Evolutionary conservation across 2,888 invertebrate genomes (phyloP), one percentile per base, ranked within the genome.

Genomic region (Neocrepidodera transversa): DNA sequence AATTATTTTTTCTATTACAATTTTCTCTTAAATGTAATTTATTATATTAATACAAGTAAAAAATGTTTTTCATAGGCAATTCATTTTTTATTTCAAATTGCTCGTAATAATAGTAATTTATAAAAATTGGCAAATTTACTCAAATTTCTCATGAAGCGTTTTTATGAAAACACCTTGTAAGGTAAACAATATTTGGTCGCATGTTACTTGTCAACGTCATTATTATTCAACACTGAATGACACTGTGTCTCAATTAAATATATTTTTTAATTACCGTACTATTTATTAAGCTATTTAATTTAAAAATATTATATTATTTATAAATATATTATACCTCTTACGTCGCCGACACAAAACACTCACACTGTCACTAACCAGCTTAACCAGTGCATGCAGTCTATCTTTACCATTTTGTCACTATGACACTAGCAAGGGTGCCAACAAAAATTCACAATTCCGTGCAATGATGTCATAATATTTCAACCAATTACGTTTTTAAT

Each of bases 131-230:
- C 23, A 23, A 23, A 45, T 18, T 26, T 45, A 45, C 45, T 28
- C 26, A 28, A 45, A 38, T 38, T 38, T 38, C 38, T 17, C 35
- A 5, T 11, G 13, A 20, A 43, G 20, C 43, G 11, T 26, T 26
- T 45, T 45, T 23, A 23, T 35, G 20, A 35, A 50, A 54, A 54
- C 45, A 54, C 54, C 54, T 54, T 54, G 54, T 54, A 45, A 36
- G 54, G 54, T 54, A 47, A 45, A 32, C 35, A 36, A 14, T 23
- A 50, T 17, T 30, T 47, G 13, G 14, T 11, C 17, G 14, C 23
- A 50, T 23, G 35, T 36, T 26, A 13, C 18, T 45, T 45, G 45
- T 45, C 45, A 45, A 45, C 13, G 45, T 45, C 45, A 45, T 16
- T 14, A 26, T 43, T 43, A 8, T 8, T 38, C 1, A 38, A 38